A percentile compares a stretch with the other conserved stretches of the same genome.
phyloP scores from a whole-genome alignment of 2,113 vertebrate species.

The Stictonetta naevosa region DNA sequence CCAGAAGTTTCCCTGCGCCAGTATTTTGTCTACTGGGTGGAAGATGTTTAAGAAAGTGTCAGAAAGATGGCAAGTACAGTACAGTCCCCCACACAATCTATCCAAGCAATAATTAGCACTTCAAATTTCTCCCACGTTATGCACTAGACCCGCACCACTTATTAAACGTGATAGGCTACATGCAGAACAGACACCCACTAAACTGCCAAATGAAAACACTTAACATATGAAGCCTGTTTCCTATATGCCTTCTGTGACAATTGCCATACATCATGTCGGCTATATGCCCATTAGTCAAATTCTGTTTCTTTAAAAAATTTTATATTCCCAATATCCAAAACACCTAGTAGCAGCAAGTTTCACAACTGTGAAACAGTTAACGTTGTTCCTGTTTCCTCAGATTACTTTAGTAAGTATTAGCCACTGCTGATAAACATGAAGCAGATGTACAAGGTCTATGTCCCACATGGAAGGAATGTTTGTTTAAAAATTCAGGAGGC shows the following conservation, averaged over 20 bases:
- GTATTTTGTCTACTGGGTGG: neutral
- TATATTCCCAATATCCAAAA: neutral
- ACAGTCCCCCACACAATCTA: neutral
- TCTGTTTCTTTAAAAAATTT: neutral
- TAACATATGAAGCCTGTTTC: neutral
- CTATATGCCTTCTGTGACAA: neutral
- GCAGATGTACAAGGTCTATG: neutral
- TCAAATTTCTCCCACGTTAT: neutral
- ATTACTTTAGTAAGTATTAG: neutral
- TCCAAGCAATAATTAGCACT: neutral
- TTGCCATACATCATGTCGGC: no score
- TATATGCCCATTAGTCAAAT: no score
- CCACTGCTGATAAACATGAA: neutral
- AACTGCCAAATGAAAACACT: neutral
- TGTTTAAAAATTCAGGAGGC: neutral
- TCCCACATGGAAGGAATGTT: neutral
- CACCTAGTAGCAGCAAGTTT: neutral
- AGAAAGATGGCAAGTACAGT: neutral
- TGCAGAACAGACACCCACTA: neutral
- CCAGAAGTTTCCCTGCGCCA: neutral
- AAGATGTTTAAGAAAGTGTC: neutral
- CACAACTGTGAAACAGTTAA: neutral
- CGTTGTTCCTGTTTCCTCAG: neutral
- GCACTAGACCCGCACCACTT: neutral
- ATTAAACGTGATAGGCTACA: neutral